phyloP scores from a whole-genome alignment of 2,888 invertebrate species.

The Pyrrhosoma nymphula region DNA sequence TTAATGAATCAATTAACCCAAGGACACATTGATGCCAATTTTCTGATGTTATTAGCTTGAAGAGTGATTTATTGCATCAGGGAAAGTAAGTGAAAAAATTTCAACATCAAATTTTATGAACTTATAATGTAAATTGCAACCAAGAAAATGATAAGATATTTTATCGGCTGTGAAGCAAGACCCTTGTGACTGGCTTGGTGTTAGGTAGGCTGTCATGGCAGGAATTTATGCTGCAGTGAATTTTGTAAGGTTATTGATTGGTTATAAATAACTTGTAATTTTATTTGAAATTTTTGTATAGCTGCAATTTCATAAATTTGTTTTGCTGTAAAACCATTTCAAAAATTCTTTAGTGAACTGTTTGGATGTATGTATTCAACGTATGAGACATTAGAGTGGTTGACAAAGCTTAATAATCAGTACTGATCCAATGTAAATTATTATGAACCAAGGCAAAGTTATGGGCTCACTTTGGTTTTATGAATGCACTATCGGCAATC shows the following conservation, averaged over 20 bases:
- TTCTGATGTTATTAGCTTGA: conserved; percentile 32
- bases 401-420: background rate
- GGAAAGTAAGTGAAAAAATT: conserved; percentile 10
- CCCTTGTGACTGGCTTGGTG: conserved; percentile 51
- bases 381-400: background rate
- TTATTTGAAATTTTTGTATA: conserved; percentile 9
- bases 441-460: background rate
- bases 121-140: conserved; percentile 34
- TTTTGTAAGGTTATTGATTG: conserved; percentile 53
- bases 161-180: conserved; percentile 66
- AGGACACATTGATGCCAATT: conserved; percentile 40
- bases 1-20: background rate
- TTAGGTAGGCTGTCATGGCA: conserved; percentile 3
- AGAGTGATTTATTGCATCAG: conserved; percentile 56
- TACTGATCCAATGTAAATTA: background rate
- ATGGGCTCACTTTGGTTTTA: background rate
- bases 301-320: background rate
- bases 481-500: background rate
- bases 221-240: conserved; percentile 43
- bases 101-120: conserved; percentile 34
- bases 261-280: conserved; percentile 58
- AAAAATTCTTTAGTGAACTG: background rate
- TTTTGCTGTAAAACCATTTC: background rate
- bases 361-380: background rate
- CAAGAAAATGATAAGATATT: conserved; percentile 52